phyloP scores from a whole-genome alignment of 1,140 invertebrate species.

The Thaumatotibia leucotreta region DNA sequence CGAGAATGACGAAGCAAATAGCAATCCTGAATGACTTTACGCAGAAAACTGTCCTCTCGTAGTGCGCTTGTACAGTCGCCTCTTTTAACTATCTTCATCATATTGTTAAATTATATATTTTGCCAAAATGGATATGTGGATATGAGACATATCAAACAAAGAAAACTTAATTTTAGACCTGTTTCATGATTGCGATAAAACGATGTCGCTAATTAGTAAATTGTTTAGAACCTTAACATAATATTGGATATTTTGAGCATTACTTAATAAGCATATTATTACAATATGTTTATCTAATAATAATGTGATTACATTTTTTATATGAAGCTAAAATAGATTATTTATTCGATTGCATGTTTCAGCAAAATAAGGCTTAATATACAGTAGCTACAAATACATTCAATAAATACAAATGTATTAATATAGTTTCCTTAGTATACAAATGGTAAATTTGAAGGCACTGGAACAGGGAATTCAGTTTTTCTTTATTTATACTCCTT shows the following conservation, averaged over 20 bases:
- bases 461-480: background rate
- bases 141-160: too few relatives aligned
- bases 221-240: background rate
- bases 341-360: background rate
- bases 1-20: too few relatives aligned
- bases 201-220: too few relatives aligned
- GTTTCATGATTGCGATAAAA: too few relatives aligned
- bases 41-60: too few relatives aligned
- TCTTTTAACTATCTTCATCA: too few relatives aligned
- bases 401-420: background rate
- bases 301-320: background rate
- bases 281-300: background rate
- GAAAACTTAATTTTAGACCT: too few relatives aligned
- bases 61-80: too few relatives aligned
- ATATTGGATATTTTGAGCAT: background rate
- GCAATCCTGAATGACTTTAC: too few relatives aligned
- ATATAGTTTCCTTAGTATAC: background rate
- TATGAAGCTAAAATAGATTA: background rate
- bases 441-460: slow-evolving; percentile 9
- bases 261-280: background rate
- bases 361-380: background rate
- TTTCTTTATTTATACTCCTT: slow-evolving; percentile 28
- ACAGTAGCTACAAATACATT: background rate
- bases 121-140: too few relatives aligned
- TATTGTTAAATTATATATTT: too few relatives aligned